phyloP scores from a whole-genome alignment of 1,140 invertebrate species.

The Branchinecta lindahli region DNA sequence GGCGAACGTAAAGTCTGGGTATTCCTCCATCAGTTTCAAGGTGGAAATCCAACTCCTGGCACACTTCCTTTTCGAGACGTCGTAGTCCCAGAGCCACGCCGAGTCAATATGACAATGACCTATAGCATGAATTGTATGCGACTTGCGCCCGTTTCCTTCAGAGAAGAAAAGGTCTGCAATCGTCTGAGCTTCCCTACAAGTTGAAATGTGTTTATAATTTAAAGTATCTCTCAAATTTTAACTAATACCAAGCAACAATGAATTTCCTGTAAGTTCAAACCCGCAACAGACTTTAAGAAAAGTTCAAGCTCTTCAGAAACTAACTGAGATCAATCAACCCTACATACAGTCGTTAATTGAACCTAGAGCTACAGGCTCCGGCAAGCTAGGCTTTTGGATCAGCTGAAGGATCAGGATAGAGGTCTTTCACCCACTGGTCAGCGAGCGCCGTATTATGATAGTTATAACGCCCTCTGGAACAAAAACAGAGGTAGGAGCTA shows the following conservation, averaged over 20 bases:
- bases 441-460: too few species aligned
- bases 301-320: too few species aligned
- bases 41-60: conserved; percentile 37
- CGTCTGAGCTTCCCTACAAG: conserved; percentile 30
- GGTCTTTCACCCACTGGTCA: too few species aligned
- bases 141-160: conserved; percentile 34
- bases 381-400: too few species aligned
- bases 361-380: too few species aligned
- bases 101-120: conserved; percentile 43
- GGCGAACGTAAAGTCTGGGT: conserved; percentile 36
- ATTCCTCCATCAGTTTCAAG: conserved; percentile 36
- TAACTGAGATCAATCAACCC: too few species aligned
- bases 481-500: too few species aligned
- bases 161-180: conserved; percentile 33
- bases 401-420: too few species aligned
- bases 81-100: conserved; percentile 42
- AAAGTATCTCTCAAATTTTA: conserved; percentile 16
- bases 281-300: too few species aligned
- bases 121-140: conserved; percentile 35
- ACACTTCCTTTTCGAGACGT: conserved; percentile 40
- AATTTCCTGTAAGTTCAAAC: not conserved
- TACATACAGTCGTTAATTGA: too few species aligned
- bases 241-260: not conserved
- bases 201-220: conserved; percentile 14
- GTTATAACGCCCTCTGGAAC: too few species aligned